Conservation (phyloP, 1,140 invertebrate genomes). For the Bombus confusus region DNA sequence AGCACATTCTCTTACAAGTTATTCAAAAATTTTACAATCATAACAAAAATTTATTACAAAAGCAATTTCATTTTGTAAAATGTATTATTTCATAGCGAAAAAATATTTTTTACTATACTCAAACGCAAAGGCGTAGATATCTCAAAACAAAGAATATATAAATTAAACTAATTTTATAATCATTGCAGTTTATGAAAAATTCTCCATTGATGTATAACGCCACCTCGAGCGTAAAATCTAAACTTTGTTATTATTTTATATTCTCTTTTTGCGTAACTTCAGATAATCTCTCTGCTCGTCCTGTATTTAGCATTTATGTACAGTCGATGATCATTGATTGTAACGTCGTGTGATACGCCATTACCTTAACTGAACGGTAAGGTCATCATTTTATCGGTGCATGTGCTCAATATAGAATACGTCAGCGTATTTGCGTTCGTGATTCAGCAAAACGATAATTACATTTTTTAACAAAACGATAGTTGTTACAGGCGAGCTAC, state of each 20-base stretch:
- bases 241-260: constrained; percentile 18
- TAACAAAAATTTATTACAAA: neutral
- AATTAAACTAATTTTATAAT: neutral
- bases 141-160: neutral
- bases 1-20: neutral
- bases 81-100: neutral
- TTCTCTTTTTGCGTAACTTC: neutral
- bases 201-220: neutral
- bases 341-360: neutral
- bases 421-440: constrained; percentile 43
- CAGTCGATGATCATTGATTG: constrained; percentile 9
- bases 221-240: neutral
- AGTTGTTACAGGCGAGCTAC: constrained; percentile 11
- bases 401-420: neutral
- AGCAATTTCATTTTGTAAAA: neutral
- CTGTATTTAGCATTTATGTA: neutral
- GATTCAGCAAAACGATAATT: constrained; percentile 72
- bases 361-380: constrained; percentile 3
- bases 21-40: neutral
- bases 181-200: neutral
- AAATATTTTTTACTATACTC: neutral
- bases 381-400: constrained; percentile 25
- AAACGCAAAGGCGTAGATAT: neutral
- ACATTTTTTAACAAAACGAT: neutral
- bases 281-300: neutral